Evolutionary conservation across 2,888 invertebrate species (phyloP).

Genomic region (Molorchus minor): DNA sequence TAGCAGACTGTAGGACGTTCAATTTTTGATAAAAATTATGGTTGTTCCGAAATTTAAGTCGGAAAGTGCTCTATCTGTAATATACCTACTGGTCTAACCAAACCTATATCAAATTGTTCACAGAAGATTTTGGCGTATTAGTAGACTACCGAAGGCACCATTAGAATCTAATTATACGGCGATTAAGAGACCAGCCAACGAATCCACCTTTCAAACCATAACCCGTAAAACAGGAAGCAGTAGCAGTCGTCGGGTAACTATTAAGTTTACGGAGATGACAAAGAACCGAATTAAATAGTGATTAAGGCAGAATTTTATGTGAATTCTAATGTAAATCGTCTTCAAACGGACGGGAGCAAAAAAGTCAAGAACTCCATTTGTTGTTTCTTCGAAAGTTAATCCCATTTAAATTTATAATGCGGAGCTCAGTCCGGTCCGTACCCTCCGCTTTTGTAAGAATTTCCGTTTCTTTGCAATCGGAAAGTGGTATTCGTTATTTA

Average conservation of each 20-base stretch:
- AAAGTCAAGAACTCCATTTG: conserved; percentile 48
- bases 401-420: conserved; percentile 51
- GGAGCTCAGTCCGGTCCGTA: conserved; percentile 30
- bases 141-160: conserved; percentile 20
- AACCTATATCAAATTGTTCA: too few species aligned
- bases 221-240: conserved; percentile 47
- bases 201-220: conserved; percentile 28
- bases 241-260: conserved; percentile 38
- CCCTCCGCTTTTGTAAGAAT: too few species aligned
- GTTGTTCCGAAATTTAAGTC: background rate
- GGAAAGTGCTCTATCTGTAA: too few species aligned
- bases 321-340: conserved; percentile 57
- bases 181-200: conserved; percentile 29
- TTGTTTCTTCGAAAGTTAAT: conserved; percentile 49
- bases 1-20: too few species aligned
- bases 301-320: conserved; percentile 58
- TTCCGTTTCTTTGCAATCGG: conserved; percentile 41
- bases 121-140: conserved; percentile 10
- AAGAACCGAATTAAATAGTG: conserved; percentile 56
- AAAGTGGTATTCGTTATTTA: too few species aligned
- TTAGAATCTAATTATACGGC: conserved; percentile 30
- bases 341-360: conserved; percentile 43
- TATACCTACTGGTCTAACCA: too few species aligned
- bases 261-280: conserved; percentile 50
- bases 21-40: background rate